Evolutionary conservation across 2,888 invertebrate genomes (phyloP), one percentile per base, ranked within the genome.

Genomic region (Stenurella melanura): DNA sequence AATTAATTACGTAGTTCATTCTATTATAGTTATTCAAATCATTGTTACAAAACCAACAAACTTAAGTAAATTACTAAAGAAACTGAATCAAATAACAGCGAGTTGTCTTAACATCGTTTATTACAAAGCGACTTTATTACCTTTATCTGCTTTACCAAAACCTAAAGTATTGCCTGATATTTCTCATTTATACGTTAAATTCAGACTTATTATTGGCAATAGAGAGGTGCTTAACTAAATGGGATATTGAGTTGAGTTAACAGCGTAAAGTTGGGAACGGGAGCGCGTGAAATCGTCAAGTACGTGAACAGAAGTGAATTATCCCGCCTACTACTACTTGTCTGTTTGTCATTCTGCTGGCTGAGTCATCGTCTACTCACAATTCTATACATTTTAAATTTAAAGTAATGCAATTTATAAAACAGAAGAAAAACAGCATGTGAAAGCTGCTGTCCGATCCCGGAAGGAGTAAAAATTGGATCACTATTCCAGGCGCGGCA

Each of bases 141-240:
- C 12, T 42, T 42, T 42, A 42, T 42, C 42, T 42, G 42, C 42
- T 42, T 15, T 42, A 42, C n/a, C 50, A 50, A 50, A 50, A 50
- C 50, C 50, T 50, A 50, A 50, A n/a, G 50, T 50, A 50, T n/a
- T 7, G 50, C 50, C n/a, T 50, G 50, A 50, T 50, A 50, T 50
- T 50, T 50, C 50, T n/a, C 50, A 6, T 50, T 50, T 58, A 21
- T 21, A 58, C 58, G 58, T 58, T 58, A 19, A 58, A 50, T 50
- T 21, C 58, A 58, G 15, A 19, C 58, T 58, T 58, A 58, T 58
- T 21, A 58, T 58, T 21, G 58, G 58, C 58, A 58, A 58, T 58
- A 21, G 19, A 58, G 58, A 58, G 58, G 58, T 58, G 58, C 58
- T 58, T 21, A 58, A 58, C 58, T 58, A 58, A 58, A 58, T 58